Conservation (phyloP, 2,797 vertebrate species). For the Microctenopoma lineatum region DNA sequence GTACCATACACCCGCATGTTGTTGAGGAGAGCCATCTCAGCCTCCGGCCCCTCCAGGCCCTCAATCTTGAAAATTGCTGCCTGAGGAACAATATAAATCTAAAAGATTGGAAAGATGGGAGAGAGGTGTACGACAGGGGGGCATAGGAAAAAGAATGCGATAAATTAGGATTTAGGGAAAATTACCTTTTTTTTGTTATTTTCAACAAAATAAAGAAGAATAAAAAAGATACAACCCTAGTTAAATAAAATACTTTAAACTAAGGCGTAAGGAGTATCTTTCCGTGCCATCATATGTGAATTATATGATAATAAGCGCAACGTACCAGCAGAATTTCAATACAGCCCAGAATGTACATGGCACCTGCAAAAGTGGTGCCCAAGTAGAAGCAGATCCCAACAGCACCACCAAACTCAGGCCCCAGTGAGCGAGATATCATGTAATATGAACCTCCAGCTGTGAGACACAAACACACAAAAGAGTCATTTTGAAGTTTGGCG, state of each 20-base stretch:
- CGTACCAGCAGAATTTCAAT: slow-evolving; percentile 97
- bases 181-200: too few relatives aligned
- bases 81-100: slow-evolving; percentile 95
- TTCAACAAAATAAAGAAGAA: too few relatives aligned
- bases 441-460: slow-evolving; percentile 98
- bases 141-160: background rate
- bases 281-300: too few relatives aligned
- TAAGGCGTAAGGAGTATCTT: too few relatives aligned
- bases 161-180: too few relatives aligned
- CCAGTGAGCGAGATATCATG: slow-evolving; percentile 98
- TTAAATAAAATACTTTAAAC: too few relatives aligned
- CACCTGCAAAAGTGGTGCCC: slow-evolving; percentile 96
- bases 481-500: slow-evolving; percentile 14
- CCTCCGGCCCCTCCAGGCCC: slow-evolving; percentile 82
- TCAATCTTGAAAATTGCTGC: slow-evolving; percentile 96
- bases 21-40: slow-evolving; percentile 90
- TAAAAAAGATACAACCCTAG: too few relatives aligned
- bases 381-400: slow-evolving; percentile 99
- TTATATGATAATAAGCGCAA: background rate
- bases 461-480: slow-evolving; percentile 59
- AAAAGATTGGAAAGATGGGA: slow-evolving; percentile 29
- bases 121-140: background rate
- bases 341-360: slow-evolving; percentile 99
- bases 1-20: slow-evolving; percentile 99
- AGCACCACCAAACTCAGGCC: slow-evolving; percentile 96